Evolutionary conservation across 2,888 invertebrate species (phyloP), one percentile per base, ranked within the genome.

Genomic region (Oscheius myriophilus): DNA sequence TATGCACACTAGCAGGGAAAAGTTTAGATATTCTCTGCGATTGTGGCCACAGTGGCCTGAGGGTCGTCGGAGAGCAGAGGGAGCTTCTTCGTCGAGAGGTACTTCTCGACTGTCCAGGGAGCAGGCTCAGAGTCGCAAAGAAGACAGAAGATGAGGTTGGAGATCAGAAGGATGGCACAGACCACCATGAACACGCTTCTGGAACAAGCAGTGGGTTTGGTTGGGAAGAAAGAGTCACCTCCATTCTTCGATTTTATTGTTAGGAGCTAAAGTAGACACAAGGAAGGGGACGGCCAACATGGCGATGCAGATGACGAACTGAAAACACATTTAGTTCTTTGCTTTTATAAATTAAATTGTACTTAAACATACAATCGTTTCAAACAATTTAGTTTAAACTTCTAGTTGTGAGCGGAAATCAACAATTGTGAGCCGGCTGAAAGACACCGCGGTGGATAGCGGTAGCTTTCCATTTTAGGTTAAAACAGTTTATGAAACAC

Each of bases 171-270:
- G 26, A 78, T 64, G 43, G 55, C 42, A 57, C 52, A 69, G 14
- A 72, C 74, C 12, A 65, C 25, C 41, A 63, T 33, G 23, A 63
- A 63, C 16, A 63, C 51, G 14, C 42, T 41, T 59, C 59, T 59
- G 39, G 18, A n/a, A 43, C 33, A 3, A 18, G n/a, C 14, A 41
- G 9, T 57, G 18, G 39, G 18, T 1, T 16, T 2, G 3, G n/a
- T 2, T 9, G n/a, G 12, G 2, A 12, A 18, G 26, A 43, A 25
- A 2, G 14, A 9, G 12, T 9, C 26, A 66, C 54, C 78, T 51
- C 78, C 78, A 80, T 58, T 80, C 73, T 16, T 46, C 54, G 59
- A 78, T 70, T 3, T 58, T 67, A 57, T 80, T 80, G 52, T 72
- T 70, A 0, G 80, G 80, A 1, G 80, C 80, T 3, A 80, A 18